A percentile compares a stretch with the other conserved stretches of the same genome.
Conservation (phyloP, 1,140 invertebrate species). For the Saxidomus purpurata region DNA sequence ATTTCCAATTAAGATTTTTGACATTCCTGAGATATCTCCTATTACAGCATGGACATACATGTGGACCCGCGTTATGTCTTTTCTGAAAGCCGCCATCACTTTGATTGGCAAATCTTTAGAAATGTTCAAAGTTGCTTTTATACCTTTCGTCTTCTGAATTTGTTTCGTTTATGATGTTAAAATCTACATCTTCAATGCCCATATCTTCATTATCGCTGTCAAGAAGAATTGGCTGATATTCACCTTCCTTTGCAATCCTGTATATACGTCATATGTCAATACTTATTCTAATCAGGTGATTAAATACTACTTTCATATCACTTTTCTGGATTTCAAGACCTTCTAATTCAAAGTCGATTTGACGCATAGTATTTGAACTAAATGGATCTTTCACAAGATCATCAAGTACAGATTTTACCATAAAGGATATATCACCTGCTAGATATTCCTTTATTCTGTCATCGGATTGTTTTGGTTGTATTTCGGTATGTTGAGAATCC, state of each 20-base stretch:
- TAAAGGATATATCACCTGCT: background rate
- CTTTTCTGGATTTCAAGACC: background rate
- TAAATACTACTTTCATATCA: background rate
- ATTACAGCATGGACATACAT: background rate
- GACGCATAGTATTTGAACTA: constrained; percentile 1
- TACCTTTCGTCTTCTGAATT: background rate
- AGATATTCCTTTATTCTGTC: background rate
- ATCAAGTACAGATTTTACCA: background rate
- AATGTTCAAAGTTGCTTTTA: background rate
- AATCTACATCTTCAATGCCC: background rate
- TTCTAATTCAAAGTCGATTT: background rate
- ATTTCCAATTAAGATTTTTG: background rate
- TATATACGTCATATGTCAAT: background rate
- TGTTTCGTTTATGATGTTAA: background rate
- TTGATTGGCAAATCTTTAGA: background rate
- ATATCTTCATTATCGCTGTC: background rate
- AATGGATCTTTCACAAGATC: background rate
- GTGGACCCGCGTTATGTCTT: background rate
- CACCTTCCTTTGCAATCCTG: background rate
- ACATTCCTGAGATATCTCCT: background rate
- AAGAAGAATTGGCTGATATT: background rate
- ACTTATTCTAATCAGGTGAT: background rate
- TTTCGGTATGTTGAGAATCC: too few relatives aligned
- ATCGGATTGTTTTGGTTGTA: background rate
- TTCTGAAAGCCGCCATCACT: background rate